phyloP scores from a whole-genome alignment of 2,888 invertebrate species.

The Trichopria drosophilae region DNA sequence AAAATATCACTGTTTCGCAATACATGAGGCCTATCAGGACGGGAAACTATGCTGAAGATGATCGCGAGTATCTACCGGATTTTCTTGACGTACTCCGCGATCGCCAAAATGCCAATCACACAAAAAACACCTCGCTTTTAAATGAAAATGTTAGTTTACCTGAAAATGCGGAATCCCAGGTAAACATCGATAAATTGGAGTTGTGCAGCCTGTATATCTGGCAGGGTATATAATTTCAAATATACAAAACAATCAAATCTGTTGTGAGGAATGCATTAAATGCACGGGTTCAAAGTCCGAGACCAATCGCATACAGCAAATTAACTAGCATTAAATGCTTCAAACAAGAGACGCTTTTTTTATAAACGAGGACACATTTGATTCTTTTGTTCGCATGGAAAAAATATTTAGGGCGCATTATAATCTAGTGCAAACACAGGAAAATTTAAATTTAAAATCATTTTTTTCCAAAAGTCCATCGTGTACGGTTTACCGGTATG shows the following conservation, averaged over 20 bases:
- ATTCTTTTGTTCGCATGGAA: too few relatives aligned
- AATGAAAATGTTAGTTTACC: too few relatives aligned
- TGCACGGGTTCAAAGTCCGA: background rate
- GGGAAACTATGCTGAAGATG: slow-evolving; percentile 13
- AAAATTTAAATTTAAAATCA: too few relatives aligned
- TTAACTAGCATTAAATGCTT: too few relatives aligned
- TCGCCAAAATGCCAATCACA: background rate
- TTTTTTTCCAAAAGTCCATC: too few relatives aligned
- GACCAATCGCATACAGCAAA: too few relatives aligned
- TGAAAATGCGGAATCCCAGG: background rate
- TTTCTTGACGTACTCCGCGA: background rate
- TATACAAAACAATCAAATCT: slow-evolving; percentile 1
- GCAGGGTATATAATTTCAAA: slow-evolving; percentile 10
- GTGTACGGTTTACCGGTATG: too few relatives aligned
- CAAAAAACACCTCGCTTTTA: background rate
- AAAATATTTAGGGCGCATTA: too few relatives aligned
- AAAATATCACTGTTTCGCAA: slow-evolving; percentile 9
- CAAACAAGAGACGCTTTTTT: too few relatives aligned
- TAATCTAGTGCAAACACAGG: too few relatives aligned
- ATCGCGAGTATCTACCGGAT: background rate
- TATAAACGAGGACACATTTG: too few relatives aligned
- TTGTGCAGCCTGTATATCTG: slow-evolving; percentile 6
- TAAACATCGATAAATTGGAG: background rate
- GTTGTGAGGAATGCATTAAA: slow-evolving; percentile 9
- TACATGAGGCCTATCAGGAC: slow-evolving; percentile 5